Evolutionary conservation across 2,113 vertebrate genomes (phyloP).

Genomic region (Lepus europaeus): DNA sequence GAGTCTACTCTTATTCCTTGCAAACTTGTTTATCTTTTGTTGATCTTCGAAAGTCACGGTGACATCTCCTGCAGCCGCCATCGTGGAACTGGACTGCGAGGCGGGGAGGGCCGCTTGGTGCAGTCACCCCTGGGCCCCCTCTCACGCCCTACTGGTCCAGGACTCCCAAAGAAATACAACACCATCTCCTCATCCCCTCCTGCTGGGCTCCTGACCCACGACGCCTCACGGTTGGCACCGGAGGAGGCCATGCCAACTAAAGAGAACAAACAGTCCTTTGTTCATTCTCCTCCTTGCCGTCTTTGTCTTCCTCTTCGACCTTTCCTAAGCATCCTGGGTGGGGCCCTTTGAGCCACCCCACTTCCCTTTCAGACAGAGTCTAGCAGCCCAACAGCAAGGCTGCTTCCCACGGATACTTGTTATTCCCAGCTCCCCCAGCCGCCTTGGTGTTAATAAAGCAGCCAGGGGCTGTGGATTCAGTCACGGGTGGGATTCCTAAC

Average conservation of each 20-base stretch:
- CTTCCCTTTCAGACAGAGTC: not conserved
- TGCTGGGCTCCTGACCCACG: accelerated
- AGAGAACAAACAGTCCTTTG: not conserved
- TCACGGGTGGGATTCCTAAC: constrained; percentile 91
- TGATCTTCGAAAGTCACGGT: too few relatives aligned
- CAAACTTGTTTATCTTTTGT: too few relatives aligned
- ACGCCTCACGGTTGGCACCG: not conserved
- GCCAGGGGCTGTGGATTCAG: constrained; percentile 90
- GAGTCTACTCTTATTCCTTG: too few relatives aligned
- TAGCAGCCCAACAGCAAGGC: constrained; percentile 88
- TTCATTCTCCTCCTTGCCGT: not conserved
- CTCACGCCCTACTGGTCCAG: accelerated
- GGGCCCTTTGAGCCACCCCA: not conserved
- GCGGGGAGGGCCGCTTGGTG: not conserved
- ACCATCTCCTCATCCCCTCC: accelerated
- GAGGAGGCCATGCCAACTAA: constrained; percentile 65
- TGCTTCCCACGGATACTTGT: constrained; percentile 89
- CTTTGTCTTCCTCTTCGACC: not conserved
- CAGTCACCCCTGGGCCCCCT: too few relatives aligned
- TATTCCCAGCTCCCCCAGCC: constrained; percentile 90
- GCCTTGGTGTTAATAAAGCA: constrained; percentile 90
- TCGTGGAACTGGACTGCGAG: constrained; percentile 82
- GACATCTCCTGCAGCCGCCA: constrained; percentile 88
- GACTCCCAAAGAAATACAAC: accelerated
- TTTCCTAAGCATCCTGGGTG: not conserved